Conservation (phyloP, 2,797 vertebrate genomes). For the Diceros bicornis region DNA sequence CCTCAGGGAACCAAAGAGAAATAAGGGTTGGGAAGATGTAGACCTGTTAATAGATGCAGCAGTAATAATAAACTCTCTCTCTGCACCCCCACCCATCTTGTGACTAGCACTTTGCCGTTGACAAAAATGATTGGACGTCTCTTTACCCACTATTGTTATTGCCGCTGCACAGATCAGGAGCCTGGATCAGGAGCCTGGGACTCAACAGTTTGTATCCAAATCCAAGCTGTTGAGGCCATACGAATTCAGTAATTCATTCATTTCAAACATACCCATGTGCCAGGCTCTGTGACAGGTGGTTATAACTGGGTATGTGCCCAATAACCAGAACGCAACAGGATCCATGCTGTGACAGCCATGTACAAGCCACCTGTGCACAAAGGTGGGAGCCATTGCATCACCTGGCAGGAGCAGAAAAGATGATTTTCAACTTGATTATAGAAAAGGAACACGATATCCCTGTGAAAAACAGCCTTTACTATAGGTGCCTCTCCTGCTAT, state of each 20-base stretch:
- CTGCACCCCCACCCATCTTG: neutral
- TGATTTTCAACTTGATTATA: neutral
- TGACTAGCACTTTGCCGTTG: neutral
- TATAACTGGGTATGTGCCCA: neutral
- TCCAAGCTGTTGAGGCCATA: neutral
- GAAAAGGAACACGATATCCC: neutral
- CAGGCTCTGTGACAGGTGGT: neutral
- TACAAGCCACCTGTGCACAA: neutral
- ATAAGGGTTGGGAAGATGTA: slow-evolving; percentile 46
- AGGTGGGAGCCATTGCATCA: slow-evolving; percentile 66
- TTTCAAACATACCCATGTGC: neutral
- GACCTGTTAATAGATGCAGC: slow-evolving; percentile 51
- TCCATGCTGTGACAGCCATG: neutral
- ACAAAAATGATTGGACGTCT: neutral
- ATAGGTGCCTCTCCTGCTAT: neutral
- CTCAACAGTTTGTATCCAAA: slow-evolving; percentile 1
- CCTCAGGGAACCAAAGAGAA: slow-evolving; percentile 70
- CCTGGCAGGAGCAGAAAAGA: neutral
- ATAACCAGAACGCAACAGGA: neutral
- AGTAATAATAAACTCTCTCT: slow-evolving; percentile 55
- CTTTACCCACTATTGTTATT: neutral
- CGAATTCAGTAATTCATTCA: neutral
- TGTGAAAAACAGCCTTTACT: neutral
- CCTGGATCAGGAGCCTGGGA: neutral
- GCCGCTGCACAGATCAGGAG: neutral